Percentiles rank a stretch among this genome's conserved stretches.
Conservation (phyloP, 2,888 invertebrate species). For the Andrena fulva region DNA sequence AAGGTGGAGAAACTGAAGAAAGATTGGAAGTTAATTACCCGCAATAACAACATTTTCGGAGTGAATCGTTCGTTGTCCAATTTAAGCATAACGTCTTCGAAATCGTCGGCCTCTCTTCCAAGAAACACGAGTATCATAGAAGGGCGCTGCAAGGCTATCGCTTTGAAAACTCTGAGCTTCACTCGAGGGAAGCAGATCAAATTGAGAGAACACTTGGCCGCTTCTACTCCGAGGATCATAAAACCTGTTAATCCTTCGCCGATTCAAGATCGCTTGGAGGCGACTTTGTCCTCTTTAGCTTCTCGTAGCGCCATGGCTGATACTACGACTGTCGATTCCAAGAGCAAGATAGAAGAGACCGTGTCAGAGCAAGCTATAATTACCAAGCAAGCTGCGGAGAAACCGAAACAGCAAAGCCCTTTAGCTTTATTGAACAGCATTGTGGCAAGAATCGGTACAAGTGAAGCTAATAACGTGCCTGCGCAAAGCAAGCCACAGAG, state of each 20-base stretch:
- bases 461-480: constrained; percentile 38
- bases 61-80: constrained; percentile 77
- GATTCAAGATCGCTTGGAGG: constrained; percentile 79
- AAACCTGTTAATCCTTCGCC: constrained; percentile 78
- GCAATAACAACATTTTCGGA: constrained; percentile 64
- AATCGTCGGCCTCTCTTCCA: constrained; percentile 47
- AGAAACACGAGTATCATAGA: constrained; percentile 77
- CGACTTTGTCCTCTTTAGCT: constrained; percentile 79
- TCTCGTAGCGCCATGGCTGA: constrained; percentile 37
- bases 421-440: constrained; percentile 81
- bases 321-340: constrained; percentile 53
- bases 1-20: constrained; percentile 72
- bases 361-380: constrained; percentile 39
- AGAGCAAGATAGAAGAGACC: constrained; percentile 61
- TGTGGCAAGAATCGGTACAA: constrained; percentile 78
- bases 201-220: constrained; percentile 75
- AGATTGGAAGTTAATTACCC: constrained; percentile 74
- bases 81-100: constrained; percentile 72
- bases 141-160: constrained; percentile 79
- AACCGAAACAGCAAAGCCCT: constrained; percentile 73
- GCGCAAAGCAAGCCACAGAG: constrained; percentile 50
- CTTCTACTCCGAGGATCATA: constrained; percentile 75
- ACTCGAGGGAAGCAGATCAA: constrained; percentile 77
- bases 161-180: constrained; percentile 75
- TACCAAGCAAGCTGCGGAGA: constrained; percentile 36